Evolutionary conservation across 2,113 vertebrate species (phyloP).

Genomic region (Pyxicephalus adspersus): DNA sequence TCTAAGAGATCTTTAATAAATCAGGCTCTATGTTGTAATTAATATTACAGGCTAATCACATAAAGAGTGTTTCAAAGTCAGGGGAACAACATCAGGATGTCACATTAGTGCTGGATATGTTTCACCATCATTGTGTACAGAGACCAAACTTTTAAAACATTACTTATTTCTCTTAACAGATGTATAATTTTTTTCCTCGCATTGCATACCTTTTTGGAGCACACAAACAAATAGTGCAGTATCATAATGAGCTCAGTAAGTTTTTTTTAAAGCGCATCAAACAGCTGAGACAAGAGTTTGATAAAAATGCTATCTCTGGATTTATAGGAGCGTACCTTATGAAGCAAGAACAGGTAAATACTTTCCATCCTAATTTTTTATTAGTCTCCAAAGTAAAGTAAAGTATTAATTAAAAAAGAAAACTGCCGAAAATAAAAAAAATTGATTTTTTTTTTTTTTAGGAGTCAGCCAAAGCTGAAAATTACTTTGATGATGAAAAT

Average conservation of each 20-base stretch:
- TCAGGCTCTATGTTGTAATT: too few species aligned
- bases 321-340: conserved; percentile 70
- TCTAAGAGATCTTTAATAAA: too few species aligned
- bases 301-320: conserved; percentile 66
- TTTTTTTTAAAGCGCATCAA: conserved; percentile 63
- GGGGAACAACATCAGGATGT: too few species aligned
- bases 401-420: too few species aligned
- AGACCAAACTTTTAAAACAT: not conserved
- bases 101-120: too few species aligned
- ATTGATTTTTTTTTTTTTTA: conserved; percentile 51
- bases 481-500: conserved; percentile 63
- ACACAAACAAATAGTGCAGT: conserved; percentile 60
- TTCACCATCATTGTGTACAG: too few species aligned
- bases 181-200: conserved; percentile 68
- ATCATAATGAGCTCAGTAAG: not conserved
- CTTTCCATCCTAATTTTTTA: not conserved
- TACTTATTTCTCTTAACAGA: conserved; percentile 58
- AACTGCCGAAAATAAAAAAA: not conserved
- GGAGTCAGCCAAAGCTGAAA: conserved; percentile 65
- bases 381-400: too few species aligned
- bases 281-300: conserved; percentile 60
- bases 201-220: conserved; percentile 65
- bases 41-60: too few species aligned
- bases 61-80: too few species aligned
- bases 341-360: conserved; percentile 67